Percentiles rank a stretch among this genome's conserved stretches.
Conservation (phyloP, 2,888 invertebrate genomes). For the Cosmopolites sordidus region DNA sequence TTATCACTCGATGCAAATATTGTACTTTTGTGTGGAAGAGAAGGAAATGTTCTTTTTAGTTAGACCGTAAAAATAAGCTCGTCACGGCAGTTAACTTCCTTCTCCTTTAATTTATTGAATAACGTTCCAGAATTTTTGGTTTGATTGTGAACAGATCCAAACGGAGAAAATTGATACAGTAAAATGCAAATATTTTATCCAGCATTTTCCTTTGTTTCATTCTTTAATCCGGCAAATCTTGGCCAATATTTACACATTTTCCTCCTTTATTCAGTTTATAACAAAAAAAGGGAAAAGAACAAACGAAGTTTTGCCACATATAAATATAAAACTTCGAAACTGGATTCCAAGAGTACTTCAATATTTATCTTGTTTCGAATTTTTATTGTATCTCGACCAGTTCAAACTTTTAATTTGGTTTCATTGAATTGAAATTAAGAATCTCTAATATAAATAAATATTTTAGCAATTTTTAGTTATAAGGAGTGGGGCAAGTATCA, state of each 20-base stretch:
- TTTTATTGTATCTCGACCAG: not conserved
- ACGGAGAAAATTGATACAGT: not conserved
- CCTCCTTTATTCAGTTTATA: too few relatives aligned
- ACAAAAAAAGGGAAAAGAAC: too few relatives aligned
- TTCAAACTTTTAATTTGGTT: conserved; percentile 13
- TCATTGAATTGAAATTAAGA: conserved; percentile 13
- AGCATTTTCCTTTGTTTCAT: not conserved
- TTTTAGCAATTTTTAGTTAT: too few relatives aligned
- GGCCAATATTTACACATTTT: not conserved
- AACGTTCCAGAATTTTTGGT: not conserved
- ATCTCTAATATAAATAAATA: not conserved
- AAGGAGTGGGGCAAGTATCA: too few relatives aligned
- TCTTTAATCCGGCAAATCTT: conserved; percentile 1
- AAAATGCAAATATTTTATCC: conserved; percentile 2
- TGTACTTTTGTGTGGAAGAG: too few relatives aligned
- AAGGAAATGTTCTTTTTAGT: too few relatives aligned
- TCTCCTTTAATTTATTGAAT: not conserved
- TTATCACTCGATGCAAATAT: too few relatives aligned
- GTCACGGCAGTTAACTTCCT: not conserved
- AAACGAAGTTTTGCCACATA: too few relatives aligned
- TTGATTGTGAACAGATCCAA: not conserved
- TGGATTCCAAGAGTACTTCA: not conserved
- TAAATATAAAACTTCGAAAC: conserved; percentile 10
- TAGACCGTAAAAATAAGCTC: too few relatives aligned
- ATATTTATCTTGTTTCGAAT: conserved; percentile 10